phyloP scores from a whole-genome alignment of 2,113 vertebrate genomes.

The Ia io region DNA sequence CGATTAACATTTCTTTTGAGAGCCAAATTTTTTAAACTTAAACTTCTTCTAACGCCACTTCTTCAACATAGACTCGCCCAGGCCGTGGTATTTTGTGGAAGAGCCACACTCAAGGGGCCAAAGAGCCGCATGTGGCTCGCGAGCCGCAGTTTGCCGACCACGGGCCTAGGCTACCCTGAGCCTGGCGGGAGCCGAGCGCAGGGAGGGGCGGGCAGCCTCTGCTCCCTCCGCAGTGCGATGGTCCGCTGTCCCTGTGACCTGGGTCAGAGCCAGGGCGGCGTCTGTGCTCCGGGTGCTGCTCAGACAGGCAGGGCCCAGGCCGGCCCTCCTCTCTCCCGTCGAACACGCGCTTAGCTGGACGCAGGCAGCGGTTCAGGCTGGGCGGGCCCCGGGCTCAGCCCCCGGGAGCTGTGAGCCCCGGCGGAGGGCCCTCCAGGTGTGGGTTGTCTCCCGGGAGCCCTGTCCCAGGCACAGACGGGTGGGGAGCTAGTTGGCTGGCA shows the following conservation, averaged over 20 bases:
- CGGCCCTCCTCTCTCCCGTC: accelerated
- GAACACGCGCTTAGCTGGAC: accelerated
- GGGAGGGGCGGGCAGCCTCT: accelerated
- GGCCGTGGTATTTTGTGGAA: too few relatives aligned
- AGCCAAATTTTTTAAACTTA: too few relatives aligned
- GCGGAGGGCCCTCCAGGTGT: not conserved
- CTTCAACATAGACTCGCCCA: too few relatives aligned
- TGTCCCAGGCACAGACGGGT: accelerated
- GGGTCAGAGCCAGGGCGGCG: not conserved
- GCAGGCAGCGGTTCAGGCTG: accelerated
- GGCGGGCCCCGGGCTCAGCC: accelerated
- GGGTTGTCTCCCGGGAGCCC: not conserved
- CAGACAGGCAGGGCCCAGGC: not conserved
- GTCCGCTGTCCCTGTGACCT: not conserved
- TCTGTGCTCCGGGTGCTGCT: not conserved
- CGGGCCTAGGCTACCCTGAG: not conserved
- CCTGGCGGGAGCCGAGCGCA: accelerated
- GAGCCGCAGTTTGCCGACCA: too few relatives aligned
- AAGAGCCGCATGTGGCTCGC: too few relatives aligned
- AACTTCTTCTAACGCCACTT: too few relatives aligned
- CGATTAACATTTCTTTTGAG: too few relatives aligned
- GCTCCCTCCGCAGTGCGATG: not conserved
- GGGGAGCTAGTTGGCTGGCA: accelerated
- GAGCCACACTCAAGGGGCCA: too few relatives aligned
- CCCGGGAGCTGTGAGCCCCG: accelerated